Evolutionary conservation across 2,113 vertebrate genomes (phyloP).

Genomic region (Sula dactylatra): DNA sequence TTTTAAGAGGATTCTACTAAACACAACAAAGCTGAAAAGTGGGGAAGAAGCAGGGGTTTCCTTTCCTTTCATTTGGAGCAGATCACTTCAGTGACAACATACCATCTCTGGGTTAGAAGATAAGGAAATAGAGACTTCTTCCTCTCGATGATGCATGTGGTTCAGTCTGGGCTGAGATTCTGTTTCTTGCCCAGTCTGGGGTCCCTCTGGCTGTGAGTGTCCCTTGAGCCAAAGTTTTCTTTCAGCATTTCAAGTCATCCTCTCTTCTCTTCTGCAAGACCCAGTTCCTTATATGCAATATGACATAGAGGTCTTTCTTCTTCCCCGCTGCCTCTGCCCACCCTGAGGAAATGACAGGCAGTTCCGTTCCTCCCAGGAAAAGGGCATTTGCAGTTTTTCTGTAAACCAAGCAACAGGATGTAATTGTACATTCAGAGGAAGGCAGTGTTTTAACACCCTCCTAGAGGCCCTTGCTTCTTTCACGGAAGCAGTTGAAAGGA

Average conservation of each 20-base stretch:
- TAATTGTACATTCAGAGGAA: not conserved
- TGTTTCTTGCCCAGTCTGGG: not conserved
- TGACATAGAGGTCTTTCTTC: not conserved
- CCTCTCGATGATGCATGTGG: not conserved
- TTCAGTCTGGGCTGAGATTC: not conserved
- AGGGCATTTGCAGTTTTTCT: not conserved
- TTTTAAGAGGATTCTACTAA: not conserved
- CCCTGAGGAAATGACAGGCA: not conserved
- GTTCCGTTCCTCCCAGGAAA: not conserved
- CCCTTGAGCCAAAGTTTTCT: not conserved
- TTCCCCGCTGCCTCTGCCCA: not conserved
- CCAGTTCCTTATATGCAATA: not conserved
- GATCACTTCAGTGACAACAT: not conserved
- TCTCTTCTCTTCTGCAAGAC: not conserved
- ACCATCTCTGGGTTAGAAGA: not conserved
- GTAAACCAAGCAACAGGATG: not conserved
- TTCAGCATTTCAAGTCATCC: not conserved
- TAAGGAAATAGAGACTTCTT: not conserved
- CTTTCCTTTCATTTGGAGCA: not conserved
- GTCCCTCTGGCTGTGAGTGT: not conserved
- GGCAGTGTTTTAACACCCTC: not conserved
- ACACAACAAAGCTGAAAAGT: not conserved
- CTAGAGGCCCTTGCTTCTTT: not conserved
- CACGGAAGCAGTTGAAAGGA: not conserved
- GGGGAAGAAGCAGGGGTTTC: not conserved